phyloP scores from a whole-genome alignment of 2,888 invertebrate species.

The Hirtodrosophila histrioides region DNA sequence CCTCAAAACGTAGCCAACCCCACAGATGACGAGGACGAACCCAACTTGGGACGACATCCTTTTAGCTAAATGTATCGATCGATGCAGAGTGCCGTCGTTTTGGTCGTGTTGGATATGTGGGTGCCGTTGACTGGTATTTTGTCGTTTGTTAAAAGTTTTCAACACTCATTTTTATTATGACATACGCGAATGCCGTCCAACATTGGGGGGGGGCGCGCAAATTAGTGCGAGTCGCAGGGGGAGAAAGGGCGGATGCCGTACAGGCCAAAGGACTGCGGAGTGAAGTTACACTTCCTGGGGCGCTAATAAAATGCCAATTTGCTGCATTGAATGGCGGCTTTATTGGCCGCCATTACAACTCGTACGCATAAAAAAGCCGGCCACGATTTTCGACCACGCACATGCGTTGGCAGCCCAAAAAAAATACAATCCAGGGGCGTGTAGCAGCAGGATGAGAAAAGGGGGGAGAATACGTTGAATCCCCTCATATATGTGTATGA shows the following conservation, averaged over 20 bases:
- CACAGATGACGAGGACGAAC: conserved; percentile 1
- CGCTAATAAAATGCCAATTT: conserved; percentile 79
- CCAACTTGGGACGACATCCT: conserved; percentile 61
- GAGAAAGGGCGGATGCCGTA: background rate
- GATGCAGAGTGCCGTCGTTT: conserved; percentile 25
- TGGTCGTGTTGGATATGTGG: conserved; percentile 20
- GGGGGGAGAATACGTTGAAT: background rate
- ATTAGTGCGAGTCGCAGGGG: conserved; percentile 46
- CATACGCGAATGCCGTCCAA: conserved; percentile 54
- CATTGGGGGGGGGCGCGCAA: conserved; percentile 39
- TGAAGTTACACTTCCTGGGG: conserved; percentile 21
- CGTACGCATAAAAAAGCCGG: conserved; percentile 74
- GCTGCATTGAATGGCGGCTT: conserved; percentile 74
- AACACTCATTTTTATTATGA: conserved; percentile 78
- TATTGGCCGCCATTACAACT: conserved; percentile 78
- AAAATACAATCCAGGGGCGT: background rate
- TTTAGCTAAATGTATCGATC: conserved; percentile 70
- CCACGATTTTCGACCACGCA: conserved; percentile 47
- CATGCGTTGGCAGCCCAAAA: conserved; percentile 30
- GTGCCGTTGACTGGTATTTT: conserved; percentile 61
- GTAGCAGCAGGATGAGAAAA: background rate
- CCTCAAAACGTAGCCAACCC: conserved; percentile 59
- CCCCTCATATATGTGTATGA: conserved; percentile 13
- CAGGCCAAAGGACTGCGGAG: background rate
- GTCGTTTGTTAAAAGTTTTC: conserved; percentile 79